These are phyloP conservation scores for Lagenorhynchus albirostris DNA, from an alignment of 2,113 vertebrate species.

Conservation along the genomic window DNA sequence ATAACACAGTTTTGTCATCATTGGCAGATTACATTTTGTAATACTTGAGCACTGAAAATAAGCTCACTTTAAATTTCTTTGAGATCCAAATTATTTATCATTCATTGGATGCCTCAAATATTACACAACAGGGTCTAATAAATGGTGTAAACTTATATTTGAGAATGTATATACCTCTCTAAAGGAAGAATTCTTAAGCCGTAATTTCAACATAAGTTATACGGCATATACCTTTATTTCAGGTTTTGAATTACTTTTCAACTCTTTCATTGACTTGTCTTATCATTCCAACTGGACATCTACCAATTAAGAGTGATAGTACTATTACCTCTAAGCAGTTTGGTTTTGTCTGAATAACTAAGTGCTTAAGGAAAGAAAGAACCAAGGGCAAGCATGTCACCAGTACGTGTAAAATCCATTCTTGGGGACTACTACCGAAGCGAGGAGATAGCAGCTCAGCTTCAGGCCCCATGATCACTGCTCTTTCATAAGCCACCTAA, in stretches of 20 bases:
- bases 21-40: neutral
- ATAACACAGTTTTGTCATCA: neutral
- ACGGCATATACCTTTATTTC: neutral
- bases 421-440: neutral
- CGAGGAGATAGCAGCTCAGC: neutral
- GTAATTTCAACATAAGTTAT: neutral
- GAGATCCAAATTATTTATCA: neutral
- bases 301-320: neutral
- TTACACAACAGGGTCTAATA: neutral
- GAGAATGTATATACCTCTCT: neutral
- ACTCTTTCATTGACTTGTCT: neutral
- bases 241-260: neutral
- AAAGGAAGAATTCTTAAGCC: neutral
- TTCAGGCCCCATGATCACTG: neutral
- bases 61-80: conserved; percentile 1
- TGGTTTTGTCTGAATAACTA: neutral
- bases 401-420: neutral
- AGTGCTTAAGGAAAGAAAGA: neutral
- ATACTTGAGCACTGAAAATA: neutral
- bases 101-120: conserved; percentile 5
- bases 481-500: conserved; percentile 43
- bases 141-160: neutral
- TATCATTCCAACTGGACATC: neutral
- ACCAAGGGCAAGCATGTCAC: neutral
- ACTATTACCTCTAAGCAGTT: neutral